Base-by-base conservation (phyloP, 2,797 vertebrate species). In the Sphenodon punctatus region DNA sequence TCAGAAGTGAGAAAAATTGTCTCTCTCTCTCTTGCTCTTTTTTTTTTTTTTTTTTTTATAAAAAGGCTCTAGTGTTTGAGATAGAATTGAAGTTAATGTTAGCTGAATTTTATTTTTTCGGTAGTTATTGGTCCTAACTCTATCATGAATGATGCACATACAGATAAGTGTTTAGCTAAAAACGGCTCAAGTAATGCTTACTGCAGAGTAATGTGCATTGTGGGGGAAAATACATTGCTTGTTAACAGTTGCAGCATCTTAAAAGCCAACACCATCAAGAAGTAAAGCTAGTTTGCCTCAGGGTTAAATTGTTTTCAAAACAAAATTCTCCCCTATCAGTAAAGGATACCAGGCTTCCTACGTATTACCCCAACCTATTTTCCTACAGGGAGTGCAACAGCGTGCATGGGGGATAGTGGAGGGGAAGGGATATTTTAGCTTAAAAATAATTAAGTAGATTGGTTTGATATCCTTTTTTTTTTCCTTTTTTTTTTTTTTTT, bases 51-150 rank as follows among this genome's bases (percentile, higher is more conserved):
- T 67, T 38, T 36, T 53, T 25, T 13, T 22, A 42, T 51, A 30
- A 7, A 53, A 60, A 74, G 85, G 61, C 43, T 71, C 59, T 49
- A 88, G 68, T 82, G 66, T 58, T 66, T 17, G 67, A 68, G 87
- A 86, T 78, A 88, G 74, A 38, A 43, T 67, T 66, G 41, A 25
- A 79, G 51, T 84, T 63, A 77, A 56, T 80, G 36, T 14, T 56
- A 77, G 68, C 79, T 42, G 69, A 81, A 66, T n/a, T 41, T 75
- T 55, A 53, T 89, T 75, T 59, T 87, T 42, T 42, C 72, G 46
- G 43, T 27, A 58, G 51, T 34, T 32, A 49, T 9, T 41, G 20
- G 48, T 22, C 49, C 49, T 65, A 15, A 49, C 12, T 10, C 65
- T 45, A 53, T 16, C 59, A 67, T 53, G 49, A 73, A 32, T 43